These are phyloP conservation scores for Drosophila villosipedis DNA, from an alignment of 2,888 invertebrate genomes.

Conservation along the genomic window DNA sequence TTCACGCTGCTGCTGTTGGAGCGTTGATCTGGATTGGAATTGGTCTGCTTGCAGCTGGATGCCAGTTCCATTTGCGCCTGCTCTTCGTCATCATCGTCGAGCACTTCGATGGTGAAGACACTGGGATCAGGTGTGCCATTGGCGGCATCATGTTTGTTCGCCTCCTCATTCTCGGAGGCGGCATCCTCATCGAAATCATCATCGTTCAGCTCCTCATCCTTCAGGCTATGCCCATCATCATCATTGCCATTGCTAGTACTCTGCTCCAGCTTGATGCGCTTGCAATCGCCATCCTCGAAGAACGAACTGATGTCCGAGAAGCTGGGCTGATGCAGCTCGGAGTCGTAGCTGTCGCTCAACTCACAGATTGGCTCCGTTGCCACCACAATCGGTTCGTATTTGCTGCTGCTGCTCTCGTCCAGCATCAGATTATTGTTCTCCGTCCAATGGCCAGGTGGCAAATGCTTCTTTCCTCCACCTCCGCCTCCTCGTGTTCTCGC, in stretches of 20 bases:
- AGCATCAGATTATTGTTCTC: conserved; percentile 63
- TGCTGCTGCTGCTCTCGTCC: conserved; percentile 37
- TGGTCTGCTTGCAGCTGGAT: conserved; percentile 32
- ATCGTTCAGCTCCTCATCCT: conserved; percentile 67
- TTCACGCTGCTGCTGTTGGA: conserved; percentile 30
- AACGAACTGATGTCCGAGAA: conserved; percentile 78
- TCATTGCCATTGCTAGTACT: conserved; percentile 31
- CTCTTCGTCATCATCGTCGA: conserved; percentile 74
- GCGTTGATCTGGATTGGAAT: conserved; percentile 3
- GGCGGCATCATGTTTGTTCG: conserved; percentile 27
- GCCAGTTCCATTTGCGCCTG: neutral
- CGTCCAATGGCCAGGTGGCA: conserved; percentile 52
- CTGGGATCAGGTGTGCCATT: conserved; percentile 46
- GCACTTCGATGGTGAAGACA: conserved; percentile 73
- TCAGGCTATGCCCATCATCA: conserved; percentile 28
- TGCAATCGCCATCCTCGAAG: conserved; percentile 69
- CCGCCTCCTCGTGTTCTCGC: conserved; percentile 53
- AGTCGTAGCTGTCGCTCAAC: conserved; percentile 71
- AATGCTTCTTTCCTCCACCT: conserved; percentile 54
- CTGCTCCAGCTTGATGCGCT: conserved; percentile 67
- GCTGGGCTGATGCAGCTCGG: conserved; percentile 74
- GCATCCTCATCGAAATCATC: conserved; percentile 76
- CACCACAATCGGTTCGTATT: conserved; percentile 57
- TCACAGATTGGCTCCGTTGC: conserved; percentile 67
- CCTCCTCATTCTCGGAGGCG: conserved; percentile 67